A percentile compares a stretch with the other conserved stretches of the same genome.
Conservation (phyloP, 2,113 vertebrate species). For the Bucco capensis region DNA sequence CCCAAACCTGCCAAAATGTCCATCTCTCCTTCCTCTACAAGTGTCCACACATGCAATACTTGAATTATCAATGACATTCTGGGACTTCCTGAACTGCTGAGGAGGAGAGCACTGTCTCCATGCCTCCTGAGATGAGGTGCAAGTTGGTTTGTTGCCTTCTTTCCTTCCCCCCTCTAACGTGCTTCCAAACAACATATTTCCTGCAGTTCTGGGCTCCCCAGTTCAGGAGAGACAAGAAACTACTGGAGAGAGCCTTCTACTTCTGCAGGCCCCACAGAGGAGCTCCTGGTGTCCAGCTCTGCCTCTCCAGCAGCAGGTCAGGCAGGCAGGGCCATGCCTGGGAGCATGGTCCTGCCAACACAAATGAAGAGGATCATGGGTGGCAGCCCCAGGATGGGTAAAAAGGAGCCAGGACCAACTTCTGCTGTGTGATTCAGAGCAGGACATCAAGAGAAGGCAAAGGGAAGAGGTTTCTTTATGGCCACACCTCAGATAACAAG, state of each 20-base stretch:
- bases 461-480: not conserved
- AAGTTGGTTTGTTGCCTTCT: not conserved
- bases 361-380: not conserved
- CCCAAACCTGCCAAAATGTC: not conserved
- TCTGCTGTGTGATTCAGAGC: constrained; percentile 49
- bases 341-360: not conserved
- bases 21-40: not conserved
- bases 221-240: no score
- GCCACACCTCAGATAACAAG: not conserved
- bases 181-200: not conserved
- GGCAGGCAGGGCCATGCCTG: not conserved
- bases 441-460: not conserved
- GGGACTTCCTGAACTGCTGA: not conserved
- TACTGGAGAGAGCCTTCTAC: not conserved
- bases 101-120: not conserved
- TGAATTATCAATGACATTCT: no score
- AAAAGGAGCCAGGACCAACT: constrained; percentile 36
- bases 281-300: not conserved
- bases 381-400: not conserved
- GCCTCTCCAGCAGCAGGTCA: not conserved
- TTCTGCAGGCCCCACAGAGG: not conserved
- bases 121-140: not conserved
- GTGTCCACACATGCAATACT: not conserved
- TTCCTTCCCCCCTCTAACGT: not conserved
- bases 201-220: no score